These are phyloP conservation scores for Zapus hudsonius DNA, from an alignment of 2,113 vertebrate species.

Conservation along the genomic window DNA sequence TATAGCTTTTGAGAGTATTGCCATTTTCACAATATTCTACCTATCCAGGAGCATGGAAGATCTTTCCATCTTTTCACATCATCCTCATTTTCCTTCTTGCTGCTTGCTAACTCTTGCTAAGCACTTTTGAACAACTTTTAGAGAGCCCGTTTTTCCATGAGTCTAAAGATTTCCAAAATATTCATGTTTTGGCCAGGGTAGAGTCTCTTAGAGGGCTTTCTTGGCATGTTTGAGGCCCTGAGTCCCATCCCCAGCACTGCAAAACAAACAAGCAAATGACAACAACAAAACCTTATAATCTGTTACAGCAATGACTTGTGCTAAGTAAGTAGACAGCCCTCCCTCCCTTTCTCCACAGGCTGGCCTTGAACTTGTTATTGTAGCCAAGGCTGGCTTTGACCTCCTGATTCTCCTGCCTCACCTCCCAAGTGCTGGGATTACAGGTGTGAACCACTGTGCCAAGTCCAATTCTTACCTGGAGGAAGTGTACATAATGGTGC, in stretches of 20 bases:
- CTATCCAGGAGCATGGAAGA: no score
- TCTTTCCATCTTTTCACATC: no score
- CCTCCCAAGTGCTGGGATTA: no score
- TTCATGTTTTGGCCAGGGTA: not conserved
- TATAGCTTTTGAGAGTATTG: no score
- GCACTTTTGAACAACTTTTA: not conserved
- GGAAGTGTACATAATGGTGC: not conserved
- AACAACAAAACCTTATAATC: not conserved
- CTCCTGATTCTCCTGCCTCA: no score
- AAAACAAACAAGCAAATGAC: not conserved
- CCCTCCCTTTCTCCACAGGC: not conserved
- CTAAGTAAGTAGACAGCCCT: not conserved
- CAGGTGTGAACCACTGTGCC: no score
- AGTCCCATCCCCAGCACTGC: not conserved
- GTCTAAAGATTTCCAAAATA: not conserved
- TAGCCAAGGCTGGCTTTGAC: no score
- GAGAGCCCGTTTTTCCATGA: not conserved
- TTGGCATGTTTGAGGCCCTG: not conserved
- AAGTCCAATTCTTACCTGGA: no score
- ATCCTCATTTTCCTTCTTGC: no score
- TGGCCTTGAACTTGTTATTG: not conserved
- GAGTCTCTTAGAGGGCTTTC: not conserved
- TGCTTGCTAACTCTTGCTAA: not conserved
- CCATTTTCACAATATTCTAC: no score
- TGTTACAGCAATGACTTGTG: not conserved